Percentiles rank a stretch among this genome's conserved stretches.
Evolutionary conservation across 2,888 invertebrate genomes (phyloP).

Genomic region (Synanthedon myopaeformis): DNA sequence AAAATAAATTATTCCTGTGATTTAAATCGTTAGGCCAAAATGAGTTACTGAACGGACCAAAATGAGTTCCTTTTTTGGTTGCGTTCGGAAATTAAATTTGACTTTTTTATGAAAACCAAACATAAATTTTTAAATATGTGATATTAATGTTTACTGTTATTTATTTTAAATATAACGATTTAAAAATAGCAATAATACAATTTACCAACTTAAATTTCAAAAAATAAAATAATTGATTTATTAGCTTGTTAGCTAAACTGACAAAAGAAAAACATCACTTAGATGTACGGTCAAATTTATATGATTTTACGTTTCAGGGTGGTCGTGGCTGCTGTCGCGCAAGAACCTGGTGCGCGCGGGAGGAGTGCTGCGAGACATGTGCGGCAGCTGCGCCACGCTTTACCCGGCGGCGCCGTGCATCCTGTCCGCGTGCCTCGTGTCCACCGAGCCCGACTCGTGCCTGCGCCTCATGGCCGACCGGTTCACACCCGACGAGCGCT

Average conservation of each 20-base stretch:
- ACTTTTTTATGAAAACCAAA: too few relatives aligned
- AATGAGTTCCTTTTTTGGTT: too few relatives aligned
- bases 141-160: too few relatives aligned
- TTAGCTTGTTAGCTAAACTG: background rate
- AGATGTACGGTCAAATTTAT: background rate
- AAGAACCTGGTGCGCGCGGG: slow-evolving; percentile 91
- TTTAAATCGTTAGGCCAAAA: too few relatives aligned
- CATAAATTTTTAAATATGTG: too few relatives aligned
- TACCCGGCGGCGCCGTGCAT: slow-evolving; percentile 92
- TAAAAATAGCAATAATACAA: too few relatives aligned
- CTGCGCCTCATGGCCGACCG: slow-evolving; percentile 94
- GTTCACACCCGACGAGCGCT: slow-evolving; percentile 94
- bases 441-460: slow-evolving; percentile 90
- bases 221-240: too few relatives aligned
- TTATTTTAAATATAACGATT: too few relatives aligned
- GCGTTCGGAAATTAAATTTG: too few relatives aligned
- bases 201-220: too few relatives aligned
- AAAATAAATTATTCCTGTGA: too few relatives aligned
- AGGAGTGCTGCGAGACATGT: slow-evolving; percentile 89
- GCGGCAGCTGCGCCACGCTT: slow-evolving; percentile 87
- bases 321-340: slow-evolving; percentile 94
- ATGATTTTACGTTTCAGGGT: slow-evolving; percentile 63
- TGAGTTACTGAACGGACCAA: too few relatives aligned
- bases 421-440: slow-evolving; percentile 97
- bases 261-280: slow-evolving; percentile 11